Evolutionary conservation across 2,888 invertebrate species (phyloP).

Genomic region (Eupithecia pulchellata): DNA sequence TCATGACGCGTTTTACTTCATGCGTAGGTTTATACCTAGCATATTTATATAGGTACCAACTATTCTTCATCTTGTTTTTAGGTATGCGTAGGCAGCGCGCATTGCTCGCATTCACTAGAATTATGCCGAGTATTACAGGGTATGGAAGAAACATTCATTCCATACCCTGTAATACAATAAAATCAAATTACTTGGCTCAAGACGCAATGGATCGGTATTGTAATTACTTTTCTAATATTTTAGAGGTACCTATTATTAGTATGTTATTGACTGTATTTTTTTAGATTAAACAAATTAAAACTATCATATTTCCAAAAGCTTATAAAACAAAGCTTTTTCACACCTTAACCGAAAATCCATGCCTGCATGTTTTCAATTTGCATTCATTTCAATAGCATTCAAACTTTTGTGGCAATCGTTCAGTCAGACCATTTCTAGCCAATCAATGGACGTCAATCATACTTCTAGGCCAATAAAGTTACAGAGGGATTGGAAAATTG

Average conservation of each 20-base stretch:
- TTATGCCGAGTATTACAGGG: not conserved
- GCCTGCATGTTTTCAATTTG: conserved; percentile 8
- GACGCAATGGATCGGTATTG: no score
- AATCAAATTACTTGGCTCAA: not conserved
- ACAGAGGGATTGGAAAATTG: conserved; percentile 39
- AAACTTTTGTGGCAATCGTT: conserved; percentile 4
- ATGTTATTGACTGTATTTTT: no score
- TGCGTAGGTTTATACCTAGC: no score
- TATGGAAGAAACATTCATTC: no score
- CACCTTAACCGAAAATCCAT: not conserved
- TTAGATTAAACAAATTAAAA: not conserved
- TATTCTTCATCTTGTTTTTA: no score
- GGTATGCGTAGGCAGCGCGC: not conserved
- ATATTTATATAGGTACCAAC: no score
- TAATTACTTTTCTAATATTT: no score
- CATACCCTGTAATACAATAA: not conserved
- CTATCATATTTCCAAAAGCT: not conserved
- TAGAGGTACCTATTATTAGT: no score
- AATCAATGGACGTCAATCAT: conserved; percentile 43
- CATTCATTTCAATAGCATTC: not conserved
- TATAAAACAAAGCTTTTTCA: not conserved
- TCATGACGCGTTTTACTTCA: not conserved
- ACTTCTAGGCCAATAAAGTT: conserved; percentile 31
- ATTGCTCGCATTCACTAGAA: not conserved
- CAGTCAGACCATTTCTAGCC: conserved; percentile 12